Percentiles rank a stretch among this genome's conserved stretches.
phyloP scores from a whole-genome alignment of 2,888 invertebrate species.

The Macaria liturata region DNA sequence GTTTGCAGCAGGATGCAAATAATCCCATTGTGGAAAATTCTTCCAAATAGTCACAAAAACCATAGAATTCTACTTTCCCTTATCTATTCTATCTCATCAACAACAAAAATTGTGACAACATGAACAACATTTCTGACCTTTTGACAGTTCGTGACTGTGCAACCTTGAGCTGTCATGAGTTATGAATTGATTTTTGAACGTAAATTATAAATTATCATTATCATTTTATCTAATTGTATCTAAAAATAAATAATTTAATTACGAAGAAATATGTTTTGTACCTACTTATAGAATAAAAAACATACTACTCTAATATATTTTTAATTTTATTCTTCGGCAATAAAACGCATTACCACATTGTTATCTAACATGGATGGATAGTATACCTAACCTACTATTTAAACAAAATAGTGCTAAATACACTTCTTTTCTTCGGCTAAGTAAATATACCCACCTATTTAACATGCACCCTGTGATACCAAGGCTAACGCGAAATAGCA shows the following conservation, averaged over 20 bases:
- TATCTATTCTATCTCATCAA: slow-evolving; percentile 19
- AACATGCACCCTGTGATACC: too few species aligned
- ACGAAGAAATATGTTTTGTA: background rate
- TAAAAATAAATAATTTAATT: background rate
- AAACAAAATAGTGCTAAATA: too few species aligned
- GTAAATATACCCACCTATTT: too few species aligned
- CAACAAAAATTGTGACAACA: slow-evolving; percentile 22
- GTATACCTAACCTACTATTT: too few species aligned
- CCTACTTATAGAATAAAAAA: too few species aligned
- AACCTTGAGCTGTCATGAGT: slow-evolving; percentile 2
- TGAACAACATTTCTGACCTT: background rate
- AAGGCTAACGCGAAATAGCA: too few species aligned
- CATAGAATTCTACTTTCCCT: slow-evolving; percentile 30
- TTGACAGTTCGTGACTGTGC: slow-evolving; percentile 1
- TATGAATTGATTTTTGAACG: background rate
- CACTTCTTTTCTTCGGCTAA: too few species aligned
- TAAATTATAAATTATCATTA: background rate
- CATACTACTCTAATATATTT: too few species aligned
- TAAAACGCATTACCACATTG: too few species aligned
- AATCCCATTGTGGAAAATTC: slow-evolving; percentile 68
- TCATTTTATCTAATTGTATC: too few species aligned
- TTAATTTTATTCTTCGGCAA: too few species aligned
- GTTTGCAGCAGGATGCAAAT: slow-evolving; percentile 80
- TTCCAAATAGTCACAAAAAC: slow-evolving; percentile 31
- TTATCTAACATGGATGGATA: too few species aligned